These are phyloP conservation scores for Ommatoiulus sabulosus DNA, from an alignment of 2,888 invertebrate genomes.

Conservation along the genomic window DNA sequence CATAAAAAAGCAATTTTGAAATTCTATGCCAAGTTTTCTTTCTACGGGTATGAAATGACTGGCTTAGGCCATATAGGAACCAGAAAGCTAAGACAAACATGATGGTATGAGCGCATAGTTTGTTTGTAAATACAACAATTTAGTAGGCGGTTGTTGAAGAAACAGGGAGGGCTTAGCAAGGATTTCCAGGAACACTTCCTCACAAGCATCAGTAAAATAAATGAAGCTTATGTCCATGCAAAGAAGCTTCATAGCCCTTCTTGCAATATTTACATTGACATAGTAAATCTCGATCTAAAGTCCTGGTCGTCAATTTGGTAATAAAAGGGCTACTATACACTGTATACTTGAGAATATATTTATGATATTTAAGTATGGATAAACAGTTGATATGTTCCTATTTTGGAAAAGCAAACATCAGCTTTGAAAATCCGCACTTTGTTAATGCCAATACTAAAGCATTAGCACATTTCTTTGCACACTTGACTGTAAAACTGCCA, in stretches of 20 bases:
- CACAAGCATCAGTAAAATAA: neutral
- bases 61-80: neutral
- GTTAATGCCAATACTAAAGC: too few species aligned
- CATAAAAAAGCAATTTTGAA: conserved; percentile 12
- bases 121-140: neutral
- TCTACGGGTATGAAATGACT: neutral
- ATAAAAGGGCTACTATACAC: too few species aligned
- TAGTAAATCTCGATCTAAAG: too few species aligned
- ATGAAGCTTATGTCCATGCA: neutral
- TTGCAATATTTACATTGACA: neutral
- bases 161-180: neutral
- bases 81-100: neutral
- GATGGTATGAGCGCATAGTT: neutral
- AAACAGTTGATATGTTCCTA: too few species aligned
- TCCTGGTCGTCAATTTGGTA: too few species aligned
- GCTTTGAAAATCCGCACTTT: too few species aligned
- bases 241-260: neutral
- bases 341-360: too few species aligned
- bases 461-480: too few species aligned
- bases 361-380: too few species aligned
- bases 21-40: neutral
- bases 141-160: neutral
- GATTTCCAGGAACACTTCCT: neutral
- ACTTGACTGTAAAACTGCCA: too few species aligned
- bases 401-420: too few species aligned